Percentiles rank a stretch among this genome's conserved stretches.
Evolutionary conservation across 2,113 vertebrate species (phyloP).

Genomic region (Pseudorasbora parva): DNA sequence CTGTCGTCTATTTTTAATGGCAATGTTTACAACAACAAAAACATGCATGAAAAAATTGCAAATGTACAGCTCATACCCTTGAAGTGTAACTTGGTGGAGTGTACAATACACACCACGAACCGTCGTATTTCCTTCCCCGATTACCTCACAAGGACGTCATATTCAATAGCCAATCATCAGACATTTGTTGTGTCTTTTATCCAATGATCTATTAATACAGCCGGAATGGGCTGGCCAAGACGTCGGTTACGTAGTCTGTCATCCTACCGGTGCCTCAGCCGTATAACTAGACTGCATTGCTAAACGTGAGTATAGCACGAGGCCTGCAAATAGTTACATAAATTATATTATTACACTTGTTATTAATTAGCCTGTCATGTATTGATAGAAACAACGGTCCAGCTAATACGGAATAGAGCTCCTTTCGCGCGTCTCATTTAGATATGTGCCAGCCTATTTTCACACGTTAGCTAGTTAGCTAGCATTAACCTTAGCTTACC

Average conservation of each 20-base stretch:
- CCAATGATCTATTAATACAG: slow-evolving; percentile 13
- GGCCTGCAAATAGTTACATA: slow-evolving; percentile 31
- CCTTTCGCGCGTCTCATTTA: background rate
- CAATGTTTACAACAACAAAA: background rate
- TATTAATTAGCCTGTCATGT: background rate
- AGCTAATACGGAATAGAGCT: background rate
- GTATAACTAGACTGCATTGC: slow-evolving; percentile 57
- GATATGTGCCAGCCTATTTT: background rate
- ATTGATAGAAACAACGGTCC: background rate
- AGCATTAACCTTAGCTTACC: slow-evolving; percentile 46
- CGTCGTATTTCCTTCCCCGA: background rate
- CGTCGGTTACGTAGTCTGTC: slow-evolving; percentile 61
- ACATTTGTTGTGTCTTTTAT: background rate
- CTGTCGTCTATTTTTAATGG: background rate
- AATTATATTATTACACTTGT: background rate
- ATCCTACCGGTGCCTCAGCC: slow-evolving; percentile 54
- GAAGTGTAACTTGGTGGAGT: slow-evolving; percentile 25
- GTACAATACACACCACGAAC: slow-evolving; percentile 11
- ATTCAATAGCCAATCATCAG: slow-evolving; percentile 31
- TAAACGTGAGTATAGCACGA: slow-evolving; percentile 63
- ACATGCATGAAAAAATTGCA: background rate
- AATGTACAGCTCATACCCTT: slow-evolving; percentile 42
- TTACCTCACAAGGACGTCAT: slow-evolving; percentile 13
- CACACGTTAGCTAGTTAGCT: slow-evolving; percentile 42
- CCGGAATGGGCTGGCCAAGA: slow-evolving; percentile 59